Evolutionary conservation across 2,797 vertebrate species (phyloP).

Genomic region (Phoeniculus purpureus): DNA sequence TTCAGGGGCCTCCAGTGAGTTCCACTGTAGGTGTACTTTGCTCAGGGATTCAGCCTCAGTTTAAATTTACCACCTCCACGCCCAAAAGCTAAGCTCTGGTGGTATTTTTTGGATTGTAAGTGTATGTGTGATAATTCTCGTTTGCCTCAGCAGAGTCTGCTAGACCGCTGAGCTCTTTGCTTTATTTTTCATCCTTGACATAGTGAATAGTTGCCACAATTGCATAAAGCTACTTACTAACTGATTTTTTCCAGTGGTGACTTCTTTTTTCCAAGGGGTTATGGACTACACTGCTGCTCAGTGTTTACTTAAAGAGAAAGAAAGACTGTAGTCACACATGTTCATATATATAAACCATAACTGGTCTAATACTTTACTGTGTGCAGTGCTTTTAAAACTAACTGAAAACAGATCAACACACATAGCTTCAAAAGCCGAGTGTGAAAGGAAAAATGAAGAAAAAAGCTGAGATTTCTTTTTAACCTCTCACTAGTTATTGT

Average conservation of each 20-base stretch:
- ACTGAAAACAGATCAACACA: constrained; percentile 44
- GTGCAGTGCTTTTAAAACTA: constrained; percentile 40
- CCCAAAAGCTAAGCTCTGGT: not conserved
- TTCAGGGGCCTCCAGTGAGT: not conserved
- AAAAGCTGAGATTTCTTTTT: not conserved
- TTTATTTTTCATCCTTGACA: constrained; percentile 60
- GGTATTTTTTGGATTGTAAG: constrained; percentile 19
- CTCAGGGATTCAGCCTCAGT: constrained; percentile 7
- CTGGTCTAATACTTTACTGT: constrained; percentile 32
- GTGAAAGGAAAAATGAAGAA: not conserved
- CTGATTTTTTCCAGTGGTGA: constrained; percentile 66
- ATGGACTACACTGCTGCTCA: constrained; percentile 24
- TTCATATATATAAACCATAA: constrained; percentile 51
- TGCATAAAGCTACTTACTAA: constrained; percentile 58
- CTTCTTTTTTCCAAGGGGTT: constrained; percentile 56
- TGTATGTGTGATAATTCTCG: constrained; percentile 5
- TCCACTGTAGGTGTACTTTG: not conserved
- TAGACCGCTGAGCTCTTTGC: constrained; percentile 21
- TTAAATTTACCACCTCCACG: constrained; percentile 5
- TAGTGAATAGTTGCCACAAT: constrained; percentile 47
- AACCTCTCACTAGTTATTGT: not conserved
- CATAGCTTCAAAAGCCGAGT: constrained; percentile 19
- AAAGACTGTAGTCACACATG: constrained; percentile 45
- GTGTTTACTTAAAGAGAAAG: constrained; percentile 55
- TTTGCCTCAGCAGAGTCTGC: constrained; percentile 32